phyloP scores from a whole-genome alignment of 1,140 invertebrate species.

The Melitaea cinxia region DNA sequence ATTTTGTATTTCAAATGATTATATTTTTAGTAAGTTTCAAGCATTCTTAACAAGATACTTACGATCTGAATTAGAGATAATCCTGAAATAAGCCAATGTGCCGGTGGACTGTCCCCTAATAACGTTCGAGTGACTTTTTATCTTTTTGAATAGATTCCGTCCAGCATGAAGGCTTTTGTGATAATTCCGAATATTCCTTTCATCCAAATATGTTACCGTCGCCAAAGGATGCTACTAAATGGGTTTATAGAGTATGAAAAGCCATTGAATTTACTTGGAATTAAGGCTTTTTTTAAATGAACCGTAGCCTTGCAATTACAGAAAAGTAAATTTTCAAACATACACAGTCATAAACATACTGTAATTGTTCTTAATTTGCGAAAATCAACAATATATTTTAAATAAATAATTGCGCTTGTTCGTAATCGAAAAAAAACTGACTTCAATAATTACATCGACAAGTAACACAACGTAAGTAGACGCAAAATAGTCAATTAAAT shows the following conservation, averaged over 20 bases:
- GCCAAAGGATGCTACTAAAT: constrained; percentile 4
- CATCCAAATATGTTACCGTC: constrained; percentile 2
- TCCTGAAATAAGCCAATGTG: constrained; percentile 16
- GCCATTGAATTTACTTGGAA: not conserved
- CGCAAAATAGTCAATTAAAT: no score
- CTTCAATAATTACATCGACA: no score
- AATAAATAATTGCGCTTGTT: no score
- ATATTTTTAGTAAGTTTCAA: no score
- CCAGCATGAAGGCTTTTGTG: not conserved
- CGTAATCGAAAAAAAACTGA: no score
- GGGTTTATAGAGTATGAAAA: not conserved
- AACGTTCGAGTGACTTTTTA: not conserved
- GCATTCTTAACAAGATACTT: not conserved
- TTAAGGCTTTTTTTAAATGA: not conserved
- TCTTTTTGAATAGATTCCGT: constrained; percentile 11
- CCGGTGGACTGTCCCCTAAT: constrained; percentile 2
- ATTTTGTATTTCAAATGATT: no score
- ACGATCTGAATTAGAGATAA: constrained; percentile 1
- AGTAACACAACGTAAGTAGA: no score
- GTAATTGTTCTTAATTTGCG: no score
- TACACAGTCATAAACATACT: no score
- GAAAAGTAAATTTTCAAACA: no score
- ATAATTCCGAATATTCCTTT: constrained; percentile 22
- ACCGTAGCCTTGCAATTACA: no score
- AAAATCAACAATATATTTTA: no score